Evolutionary conservation across 2,797 vertebrate genomes (phyloP), one percentile per base, ranked within the genome.

Genomic region (Enteromius anoplus): DNA sequence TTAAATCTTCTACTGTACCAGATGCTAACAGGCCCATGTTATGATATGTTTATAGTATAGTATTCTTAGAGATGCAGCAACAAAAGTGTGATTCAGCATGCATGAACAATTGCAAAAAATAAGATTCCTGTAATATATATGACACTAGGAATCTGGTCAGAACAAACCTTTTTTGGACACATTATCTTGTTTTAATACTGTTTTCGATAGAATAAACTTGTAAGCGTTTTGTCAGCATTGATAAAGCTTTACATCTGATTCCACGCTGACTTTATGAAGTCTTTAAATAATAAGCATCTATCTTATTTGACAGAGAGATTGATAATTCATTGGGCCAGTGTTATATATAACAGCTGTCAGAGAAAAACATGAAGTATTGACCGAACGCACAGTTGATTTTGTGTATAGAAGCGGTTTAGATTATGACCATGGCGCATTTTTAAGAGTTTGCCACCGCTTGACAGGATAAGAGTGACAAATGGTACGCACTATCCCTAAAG

Each of bases 401-500:
- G 70, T 85, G 80, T 84, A 86, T 88, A 86, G 80, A 89, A 87
- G 79, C 85, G 75, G 86, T 89, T 87, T 77, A 89, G 80, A 90
- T 92, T 84, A 85, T 86, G 87, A 37, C 86, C 69, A 82, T 66
- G 83, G 60, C 68, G 75, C 89, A 84, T 90, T 85, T 64, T 86
- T 88, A 89, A 91, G 89, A 60, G 72, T 87, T 82, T 85, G 58
- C 19, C 78, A 75, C 82, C 76, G 88, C 87, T 86, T 79, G 69
- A 45, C 73, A 88, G 88, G 87, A 88, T 86, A 88, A 91, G 90
- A 77, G 82, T 91, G 91, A 91, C 88, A 90, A 91, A 93, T 90
- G 90, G 86, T 84, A 87, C 83, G 68, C 87, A 86, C 91, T 90
- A 88, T 87, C 88, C 90, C 75, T 87, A 90, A 92, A 92, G 89